Evolutionary conservation across 2,797 vertebrate genomes (phyloP).

Genomic region (Coccyzus lansbergi): DNA sequence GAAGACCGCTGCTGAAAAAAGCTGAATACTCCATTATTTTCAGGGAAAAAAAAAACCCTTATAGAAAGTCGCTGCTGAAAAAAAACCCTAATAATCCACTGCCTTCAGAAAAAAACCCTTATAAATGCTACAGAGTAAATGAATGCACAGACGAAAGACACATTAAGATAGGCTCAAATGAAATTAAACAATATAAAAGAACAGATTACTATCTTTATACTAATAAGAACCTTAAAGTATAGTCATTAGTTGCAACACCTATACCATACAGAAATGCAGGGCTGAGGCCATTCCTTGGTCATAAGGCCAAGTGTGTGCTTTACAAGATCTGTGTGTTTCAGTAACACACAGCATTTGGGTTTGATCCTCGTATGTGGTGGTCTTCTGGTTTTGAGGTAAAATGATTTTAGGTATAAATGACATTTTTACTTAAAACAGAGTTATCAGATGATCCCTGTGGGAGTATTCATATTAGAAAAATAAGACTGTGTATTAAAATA

Average conservation of each 20-base stretch:
- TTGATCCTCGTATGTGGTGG: neutral
- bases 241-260: neutral
- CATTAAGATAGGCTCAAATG: neutral
- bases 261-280: fast-evolving
- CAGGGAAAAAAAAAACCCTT: neutral
- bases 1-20: neutral
- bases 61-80: too few relatives aligned
- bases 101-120: neutral
- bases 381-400: neutral
- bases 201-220: neutral
- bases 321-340: neutral
- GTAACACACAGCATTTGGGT: neutral
- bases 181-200: neutral
- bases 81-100: neutral
- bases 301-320: neutral
- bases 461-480: neutral
- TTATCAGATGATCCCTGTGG: neutral
- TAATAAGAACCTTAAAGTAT: neutral
- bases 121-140: neutral
- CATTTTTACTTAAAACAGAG: neutral
- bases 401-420: neutral
- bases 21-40: neutral
- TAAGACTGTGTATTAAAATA: neutral
- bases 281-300: neutral
- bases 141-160: neutral